phyloP scores from a whole-genome alignment of 2,888 invertebrate genomes.

The Drosophila yooni region DNA sequence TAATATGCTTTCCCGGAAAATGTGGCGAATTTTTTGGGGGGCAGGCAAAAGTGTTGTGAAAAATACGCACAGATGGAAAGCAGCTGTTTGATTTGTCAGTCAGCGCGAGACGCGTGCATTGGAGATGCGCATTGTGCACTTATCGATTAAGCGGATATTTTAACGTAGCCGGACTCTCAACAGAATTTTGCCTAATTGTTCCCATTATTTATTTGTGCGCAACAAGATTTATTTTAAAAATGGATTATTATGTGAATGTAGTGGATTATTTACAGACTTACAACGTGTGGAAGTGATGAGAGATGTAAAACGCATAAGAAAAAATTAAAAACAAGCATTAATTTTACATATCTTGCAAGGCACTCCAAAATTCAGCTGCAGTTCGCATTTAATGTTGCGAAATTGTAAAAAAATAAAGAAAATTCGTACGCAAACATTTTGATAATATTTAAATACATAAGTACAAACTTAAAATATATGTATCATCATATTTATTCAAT shows the following conservation, averaged over 20 bases:
- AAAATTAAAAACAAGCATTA: not conserved
- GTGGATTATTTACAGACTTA: not conserved
- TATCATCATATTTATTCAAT: not conserved
- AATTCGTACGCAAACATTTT: not conserved
- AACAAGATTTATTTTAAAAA: not conserved
- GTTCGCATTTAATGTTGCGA: not conserved
- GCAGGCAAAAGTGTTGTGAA: constrained; percentile 15
- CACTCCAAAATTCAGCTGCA: not conserved
- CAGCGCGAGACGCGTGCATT: constrained; percentile 5
- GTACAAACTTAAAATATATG: not conserved
- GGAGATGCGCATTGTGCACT: not conserved
- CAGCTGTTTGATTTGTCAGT: constrained; percentile 44
- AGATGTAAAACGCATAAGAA: not conserved
- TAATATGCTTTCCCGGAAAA: not conserved
- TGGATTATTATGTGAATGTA: not conserved
- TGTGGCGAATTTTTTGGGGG: not conserved
- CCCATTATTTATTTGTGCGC: constrained; percentile 8
- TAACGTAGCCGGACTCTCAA: not conserved
- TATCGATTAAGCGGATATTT: constrained; percentile 4
- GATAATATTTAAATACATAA: not conserved
- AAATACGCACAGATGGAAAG: constrained; percentile 40
- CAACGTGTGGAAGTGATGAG: not conserved
- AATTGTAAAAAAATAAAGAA: not conserved
- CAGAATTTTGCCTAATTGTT: not conserved
- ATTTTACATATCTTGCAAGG: not conserved